Evolutionary conservation across 2,113 vertebrate genomes (phyloP).

Genomic region (Oryzias celebensis): DNA sequence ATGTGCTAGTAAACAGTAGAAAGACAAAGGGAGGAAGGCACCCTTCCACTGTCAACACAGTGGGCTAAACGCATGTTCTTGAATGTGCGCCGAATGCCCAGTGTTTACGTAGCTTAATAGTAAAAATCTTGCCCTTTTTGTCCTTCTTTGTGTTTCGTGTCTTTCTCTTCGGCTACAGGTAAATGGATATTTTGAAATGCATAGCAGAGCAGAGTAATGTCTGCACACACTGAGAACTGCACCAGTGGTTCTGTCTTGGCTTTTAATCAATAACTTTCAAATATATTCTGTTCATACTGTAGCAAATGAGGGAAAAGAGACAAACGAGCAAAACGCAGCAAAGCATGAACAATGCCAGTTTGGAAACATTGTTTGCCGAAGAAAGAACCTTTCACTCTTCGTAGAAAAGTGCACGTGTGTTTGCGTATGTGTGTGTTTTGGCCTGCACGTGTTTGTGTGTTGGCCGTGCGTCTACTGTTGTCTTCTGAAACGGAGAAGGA

Average conservation of each 20-base stretch:
- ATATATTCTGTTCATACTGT: constrained; percentile 42
- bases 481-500: constrained; percentile 62
- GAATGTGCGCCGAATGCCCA: no score
- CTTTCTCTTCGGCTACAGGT: constrained; percentile 40
- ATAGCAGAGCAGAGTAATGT: constrained; percentile 38
- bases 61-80: background rate
- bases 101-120: background rate
- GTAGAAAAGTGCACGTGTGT: constrained; percentile 2
- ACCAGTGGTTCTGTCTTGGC: constrained; percentile 31
- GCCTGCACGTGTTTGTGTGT: background rate
- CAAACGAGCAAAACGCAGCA: constrained; percentile 63
- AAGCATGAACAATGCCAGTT: constrained; percentile 56
- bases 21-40: no score
- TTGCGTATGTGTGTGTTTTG: constrained; percentile 19
- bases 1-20: no score
- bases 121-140: constrained; percentile 10
- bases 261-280: constrained; percentile 60
- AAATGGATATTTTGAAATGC: constrained; percentile 36
- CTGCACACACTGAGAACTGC: constrained; percentile 30
- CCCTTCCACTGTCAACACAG: no score
- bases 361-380: constrained; percentile 42
- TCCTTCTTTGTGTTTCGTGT: constrained; percentile 31
- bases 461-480: constrained; percentile 39
- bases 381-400: constrained; percentile 27
- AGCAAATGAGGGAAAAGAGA: constrained; percentile 56